Conservation (phyloP, 2,888 invertebrate genomes). For the Drosophila neoperkinsi region DNA sequence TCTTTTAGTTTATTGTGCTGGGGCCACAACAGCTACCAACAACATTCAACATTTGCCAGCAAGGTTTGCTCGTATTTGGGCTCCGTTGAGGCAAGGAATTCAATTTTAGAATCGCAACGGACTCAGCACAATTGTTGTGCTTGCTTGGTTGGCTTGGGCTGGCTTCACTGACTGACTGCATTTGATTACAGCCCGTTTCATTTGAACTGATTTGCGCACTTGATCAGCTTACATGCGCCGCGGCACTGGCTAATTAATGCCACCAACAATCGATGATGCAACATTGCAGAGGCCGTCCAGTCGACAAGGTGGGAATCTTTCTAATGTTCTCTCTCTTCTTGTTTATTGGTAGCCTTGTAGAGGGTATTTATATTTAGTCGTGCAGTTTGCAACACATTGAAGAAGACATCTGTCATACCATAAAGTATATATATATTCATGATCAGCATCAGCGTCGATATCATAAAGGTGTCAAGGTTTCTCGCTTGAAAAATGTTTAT, state of each 20-base stretch:
- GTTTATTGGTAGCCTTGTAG: not conserved
- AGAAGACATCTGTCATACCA: not conserved
- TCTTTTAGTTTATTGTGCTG: conserved; percentile 79
- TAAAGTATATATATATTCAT: not conserved
- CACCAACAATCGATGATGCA: conserved; percentile 10
- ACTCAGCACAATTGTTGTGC: conserved; percentile 45
- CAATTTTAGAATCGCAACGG: conserved; percentile 76
- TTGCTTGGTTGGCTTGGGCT: conserved; percentile 6
- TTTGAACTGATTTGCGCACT: conserved; percentile 55
- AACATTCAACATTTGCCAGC: conserved; percentile 54
- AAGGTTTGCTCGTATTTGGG: conserved; percentile 69
- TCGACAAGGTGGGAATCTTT: not conserved
- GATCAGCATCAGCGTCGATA: too few relatives aligned
- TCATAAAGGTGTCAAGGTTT: too few relatives aligned
- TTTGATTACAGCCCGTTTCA: conserved; percentile 63
- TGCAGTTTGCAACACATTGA: not conserved
- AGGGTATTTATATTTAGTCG: not conserved
- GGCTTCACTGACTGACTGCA: conserved; percentile 34
- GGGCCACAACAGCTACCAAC: conserved; percentile 53
- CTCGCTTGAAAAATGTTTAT: too few relatives aligned
- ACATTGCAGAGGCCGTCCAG: not conserved
- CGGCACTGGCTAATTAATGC: conserved; percentile 49
- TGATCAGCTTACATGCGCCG: conserved; percentile 45
- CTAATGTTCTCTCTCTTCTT: too few relatives aligned
- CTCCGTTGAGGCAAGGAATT: conserved; percentile 77